Evolutionary conservation across 92 coral and sea anemone genomes (phyloP).

Genomic region (Bergia sp.): DNA sequence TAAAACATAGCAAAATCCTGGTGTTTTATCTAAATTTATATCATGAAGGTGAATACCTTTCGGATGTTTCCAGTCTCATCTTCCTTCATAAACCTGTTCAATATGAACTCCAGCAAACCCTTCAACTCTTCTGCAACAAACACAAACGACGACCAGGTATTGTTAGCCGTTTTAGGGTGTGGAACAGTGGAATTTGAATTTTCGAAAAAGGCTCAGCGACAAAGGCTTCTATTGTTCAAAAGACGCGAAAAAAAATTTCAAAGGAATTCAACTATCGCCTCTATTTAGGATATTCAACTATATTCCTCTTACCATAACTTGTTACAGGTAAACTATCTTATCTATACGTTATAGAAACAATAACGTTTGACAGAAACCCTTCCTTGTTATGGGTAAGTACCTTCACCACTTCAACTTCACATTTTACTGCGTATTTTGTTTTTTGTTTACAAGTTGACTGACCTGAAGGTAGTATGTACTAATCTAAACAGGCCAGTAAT

Average conservation of each 20-base stretch:
- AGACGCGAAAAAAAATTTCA: neutral
- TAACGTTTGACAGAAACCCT: no score
- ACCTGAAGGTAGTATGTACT: no score
- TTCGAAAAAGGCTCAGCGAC: neutral
- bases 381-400: no score
- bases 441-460: no score
- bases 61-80: slow-evolving; percentile 68
- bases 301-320: no score
- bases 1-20: no score
- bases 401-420: no score
- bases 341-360: no score
- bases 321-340: no score
- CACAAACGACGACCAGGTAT: neutral
- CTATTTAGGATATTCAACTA: neutral
- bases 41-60: slow-evolving; percentile 49
- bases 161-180: neutral
- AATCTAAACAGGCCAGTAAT: no score
- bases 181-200: neutral
- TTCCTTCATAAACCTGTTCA: slow-evolving; percentile 67
- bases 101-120: slow-evolving; percentile 70
- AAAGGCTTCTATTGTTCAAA: neutral
- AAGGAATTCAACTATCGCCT: neutral
- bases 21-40: neutral
- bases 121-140: slow-evolving; percentile 40
- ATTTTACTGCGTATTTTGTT: no score